Base-by-base conservation (phyloP, 1,140 invertebrate genomes). In the Aphelenchoides fujianensis region DNA sequence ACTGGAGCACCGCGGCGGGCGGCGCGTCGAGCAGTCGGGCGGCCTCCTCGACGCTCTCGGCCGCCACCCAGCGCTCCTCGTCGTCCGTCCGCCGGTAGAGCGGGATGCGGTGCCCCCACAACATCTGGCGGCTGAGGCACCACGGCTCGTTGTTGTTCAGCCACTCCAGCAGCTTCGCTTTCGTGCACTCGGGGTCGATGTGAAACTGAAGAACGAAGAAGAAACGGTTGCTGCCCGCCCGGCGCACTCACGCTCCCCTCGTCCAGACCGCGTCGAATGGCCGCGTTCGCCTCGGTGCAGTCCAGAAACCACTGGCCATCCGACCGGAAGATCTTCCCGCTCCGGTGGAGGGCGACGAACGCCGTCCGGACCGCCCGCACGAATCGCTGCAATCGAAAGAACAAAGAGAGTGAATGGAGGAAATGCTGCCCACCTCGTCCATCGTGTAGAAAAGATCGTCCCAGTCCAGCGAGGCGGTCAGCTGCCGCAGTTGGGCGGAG, bases 51-150 rank as follows among this genome's bases (percentile, higher is more conserved):
- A 61, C 52, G 27, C 30, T 32, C 37, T 53, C n/a, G 32, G 76
- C 72, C 19, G 71, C 64, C 31, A 80, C 54, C 78, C 79, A 80
- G n/a, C 23, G 64, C 35, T 71, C 61, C 32, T 75, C 69, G 9
- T 34, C 31, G 23, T 66, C 35, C 16, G 71, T 36, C 12, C 57
- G 48, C n/a, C 48, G 89, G 86, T 97, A 99, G 0, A 94, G 95
- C 1, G 97, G 97, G 80, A 99, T 97, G 62, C 92, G 89, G 87
- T 98, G 97, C 3, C 97, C 97, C 97, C 97, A 99, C 94, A 95
- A 97, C 1, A 98, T 87, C 85, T 99, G 96, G 16, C 96, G 87
- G 54, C 80, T 82, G 30, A 82, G 59, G 71, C 82, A 84, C 81
- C 86, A 86, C 34, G 86, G 85, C 9, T 87, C 88, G 57, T 93